These are phyloP conservation scores for Geotrypetes seraphini DNA, from an alignment of 2,797 vertebrate species.

Conservation along the genomic window DNA sequence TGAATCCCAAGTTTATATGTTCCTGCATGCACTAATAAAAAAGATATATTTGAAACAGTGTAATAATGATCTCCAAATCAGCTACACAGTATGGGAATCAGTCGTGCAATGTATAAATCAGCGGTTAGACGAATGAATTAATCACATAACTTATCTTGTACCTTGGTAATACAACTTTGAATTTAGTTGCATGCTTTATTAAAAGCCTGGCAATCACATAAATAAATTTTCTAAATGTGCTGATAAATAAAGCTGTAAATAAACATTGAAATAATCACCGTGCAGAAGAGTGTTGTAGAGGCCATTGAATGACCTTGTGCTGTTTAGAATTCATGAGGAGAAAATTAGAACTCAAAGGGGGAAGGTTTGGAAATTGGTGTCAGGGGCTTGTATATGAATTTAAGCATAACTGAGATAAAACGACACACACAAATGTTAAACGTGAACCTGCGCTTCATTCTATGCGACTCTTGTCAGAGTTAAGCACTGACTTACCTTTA, in stretches of 20 bases:
- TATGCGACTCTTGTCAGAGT: no score
- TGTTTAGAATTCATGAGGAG: neutral
- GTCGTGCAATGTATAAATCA: conserved; percentile 35
- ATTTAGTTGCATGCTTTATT: conserved; percentile 33
- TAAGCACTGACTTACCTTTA: no score
- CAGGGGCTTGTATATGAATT: fast-evolving
- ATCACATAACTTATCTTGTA: conserved; percentile 35
- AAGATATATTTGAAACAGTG: conserved; percentile 17
- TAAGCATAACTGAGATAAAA: neutral
- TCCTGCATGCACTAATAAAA: conserved; percentile 29
- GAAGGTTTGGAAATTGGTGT: neutral
- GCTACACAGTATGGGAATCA: conserved; percentile 15
- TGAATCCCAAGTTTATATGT: conserved; percentile 22
- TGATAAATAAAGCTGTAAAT: conserved; percentile 34
- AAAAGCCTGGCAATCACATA: conserved; percentile 14
- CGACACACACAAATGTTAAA: no score
- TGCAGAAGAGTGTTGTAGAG: neutral
- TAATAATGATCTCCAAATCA: conserved; percentile 36
- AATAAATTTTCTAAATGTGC: conserved; percentile 37
- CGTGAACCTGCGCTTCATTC: no score
- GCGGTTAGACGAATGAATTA: conserved; percentile 43
- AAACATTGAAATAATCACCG: conserved; percentile 23
- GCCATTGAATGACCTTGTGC: conserved; percentile 12
- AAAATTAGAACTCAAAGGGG: neutral
- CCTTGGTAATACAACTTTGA: conserved; percentile 25